Evolutionary conservation across 2,888 invertebrate species (phyloP), one percentile per base, ranked within the genome.

Genomic region (Aleiodes leptofemur): DNA sequence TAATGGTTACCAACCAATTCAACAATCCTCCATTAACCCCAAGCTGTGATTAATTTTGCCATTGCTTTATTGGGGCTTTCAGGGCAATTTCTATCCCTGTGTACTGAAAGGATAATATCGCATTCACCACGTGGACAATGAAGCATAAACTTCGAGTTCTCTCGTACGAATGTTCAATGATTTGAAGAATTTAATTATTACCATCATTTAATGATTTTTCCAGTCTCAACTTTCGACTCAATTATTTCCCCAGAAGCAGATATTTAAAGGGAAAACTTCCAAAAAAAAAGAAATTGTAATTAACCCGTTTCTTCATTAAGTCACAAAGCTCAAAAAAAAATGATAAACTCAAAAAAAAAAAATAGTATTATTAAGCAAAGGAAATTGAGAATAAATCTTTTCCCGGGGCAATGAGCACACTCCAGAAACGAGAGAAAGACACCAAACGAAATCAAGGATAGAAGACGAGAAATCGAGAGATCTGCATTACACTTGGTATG

Each of bases 351-450:
- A 5, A 55, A n/a, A 55, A 55, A 23, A 6, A 16, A 56, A 56
- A 14, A 23, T 55, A 14, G 55, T 55, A 23, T 56, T 61, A 61
- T 61, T 61, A 38, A 48, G 48, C 23, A 64, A 64, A 48, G 43
- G 77, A 72, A 77, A 79, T 79, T 76, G 79, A 73, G 77, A 76
- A 77, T 74, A 77, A 77, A 79, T 77, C 70, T 72, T 79, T 75
- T 79, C 74, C 55, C 76, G 68, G 68, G 74, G 72, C 69, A 76
- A 68, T 64, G 72, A 72, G 69, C 50, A 64, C 76, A 64, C 76
- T 64, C 69, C 31, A 48, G 74, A 74, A 59, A 51, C 73, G 73
- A 77, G 73, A 72, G 55, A 75, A 77, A 77, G 73, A 75, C 61
- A 73, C 56, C 56, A 70, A 71, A 68, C 56, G 71, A 16, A 53